A percentile compares a stretch with the other conserved stretches of the same genome.
These are phyloP conservation scores for Hypena proboscidalis DNA, from an alignment of 2,888 invertebrate species.

Conservation along the genomic window DNA sequence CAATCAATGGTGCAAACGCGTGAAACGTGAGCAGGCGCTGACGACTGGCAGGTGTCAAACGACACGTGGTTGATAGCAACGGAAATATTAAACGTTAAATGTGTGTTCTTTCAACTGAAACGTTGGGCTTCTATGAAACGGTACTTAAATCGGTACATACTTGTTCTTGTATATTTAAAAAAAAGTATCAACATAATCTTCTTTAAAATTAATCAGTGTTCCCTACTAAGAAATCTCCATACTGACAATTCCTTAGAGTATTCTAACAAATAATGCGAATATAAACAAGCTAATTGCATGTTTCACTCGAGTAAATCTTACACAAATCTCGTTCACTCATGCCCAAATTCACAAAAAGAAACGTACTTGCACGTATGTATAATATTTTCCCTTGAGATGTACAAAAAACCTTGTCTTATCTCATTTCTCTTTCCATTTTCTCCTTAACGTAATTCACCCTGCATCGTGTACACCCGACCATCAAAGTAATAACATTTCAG, in stretches of 20 bases:
- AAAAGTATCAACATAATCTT: no score
- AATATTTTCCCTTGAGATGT: slow-evolving; percentile 4
- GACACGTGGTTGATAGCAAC: slow-evolving; percentile 7
- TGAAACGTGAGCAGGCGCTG: slow-evolving; percentile 1
- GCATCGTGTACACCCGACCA: slow-evolving; percentile 5
- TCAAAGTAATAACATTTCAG: slow-evolving; percentile 37
- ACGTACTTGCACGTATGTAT: background rate
- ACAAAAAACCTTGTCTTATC: slow-evolving; percentile 10
- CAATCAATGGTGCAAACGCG: slow-evolving; percentile 34
- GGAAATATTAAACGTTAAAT: background rate
- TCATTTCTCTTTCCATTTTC: slow-evolving; percentile 19
- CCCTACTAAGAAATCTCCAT: no score
- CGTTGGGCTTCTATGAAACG: background rate
- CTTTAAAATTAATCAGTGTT: no score
- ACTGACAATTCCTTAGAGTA: no score
- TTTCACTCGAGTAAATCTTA: background rate
- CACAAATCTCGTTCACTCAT: background rate
- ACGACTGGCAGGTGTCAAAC: slow-evolving; percentile 20
- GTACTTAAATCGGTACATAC: no score
- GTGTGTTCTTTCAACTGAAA: background rate
- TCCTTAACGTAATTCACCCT: slow-evolving; percentile 23
- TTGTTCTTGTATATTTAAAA: no score
- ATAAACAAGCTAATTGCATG: no score
- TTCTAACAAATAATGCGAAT: no score
- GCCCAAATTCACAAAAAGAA: background rate